Evolutionary conservation across 1,140 invertebrate species (phyloP).

Genomic region (Drosophila saltans): DNA sequence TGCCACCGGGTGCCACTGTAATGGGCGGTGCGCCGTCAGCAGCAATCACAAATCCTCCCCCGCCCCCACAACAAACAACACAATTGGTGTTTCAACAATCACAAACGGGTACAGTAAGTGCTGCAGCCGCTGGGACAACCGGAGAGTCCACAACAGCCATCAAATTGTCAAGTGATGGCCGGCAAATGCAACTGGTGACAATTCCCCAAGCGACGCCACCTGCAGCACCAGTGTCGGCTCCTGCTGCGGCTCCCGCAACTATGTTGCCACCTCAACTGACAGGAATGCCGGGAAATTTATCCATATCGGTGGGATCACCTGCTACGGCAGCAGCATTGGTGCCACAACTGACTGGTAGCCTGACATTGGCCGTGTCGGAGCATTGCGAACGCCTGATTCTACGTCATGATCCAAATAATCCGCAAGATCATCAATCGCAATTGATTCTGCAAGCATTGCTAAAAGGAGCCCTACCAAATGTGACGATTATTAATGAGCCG

Average conservation of each 20-base stretch:
- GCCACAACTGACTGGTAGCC: slow-evolving; percentile 77
- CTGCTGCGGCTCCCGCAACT: slow-evolving; percentile 61
- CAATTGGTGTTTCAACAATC: slow-evolving; percentile 50
- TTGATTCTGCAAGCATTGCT: slow-evolving; percentile 78
- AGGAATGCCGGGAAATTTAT: slow-evolving; percentile 72
- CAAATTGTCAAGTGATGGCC: slow-evolving; percentile 64
- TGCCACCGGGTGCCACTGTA: slow-evolving; percentile 63
- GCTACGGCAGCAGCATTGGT: slow-evolving; percentile 71
- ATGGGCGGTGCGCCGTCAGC: slow-evolving; percentile 56
- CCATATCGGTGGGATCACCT: slow-evolving; percentile 75
- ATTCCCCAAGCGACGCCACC: slow-evolving; percentile 58
- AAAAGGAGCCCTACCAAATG: slow-evolving; percentile 79
- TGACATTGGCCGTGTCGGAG: slow-evolving; percentile 78
- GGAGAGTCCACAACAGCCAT: slow-evolving; percentile 42
- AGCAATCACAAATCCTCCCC: slow-evolving; percentile 28
- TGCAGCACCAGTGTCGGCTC: slow-evolving; percentile 24
- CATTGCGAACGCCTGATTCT: slow-evolving; percentile 79
- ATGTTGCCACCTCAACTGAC: slow-evolving; percentile 71
- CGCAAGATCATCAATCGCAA: slow-evolving; percentile 82
- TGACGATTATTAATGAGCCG: slow-evolving; percentile 82
- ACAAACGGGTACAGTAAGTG: not conserved
- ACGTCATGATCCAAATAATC: slow-evolving; percentile 78
- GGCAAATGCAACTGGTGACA: slow-evolving; percentile 76
- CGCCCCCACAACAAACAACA: slow-evolving; percentile 37
- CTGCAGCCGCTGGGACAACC: not conserved